Percentiles rank a stretch among this genome's conserved stretches.
phyloP scores from a whole-genome alignment of 2,888 invertebrate species.

The Gymnoscelis rufifasciata region DNA sequence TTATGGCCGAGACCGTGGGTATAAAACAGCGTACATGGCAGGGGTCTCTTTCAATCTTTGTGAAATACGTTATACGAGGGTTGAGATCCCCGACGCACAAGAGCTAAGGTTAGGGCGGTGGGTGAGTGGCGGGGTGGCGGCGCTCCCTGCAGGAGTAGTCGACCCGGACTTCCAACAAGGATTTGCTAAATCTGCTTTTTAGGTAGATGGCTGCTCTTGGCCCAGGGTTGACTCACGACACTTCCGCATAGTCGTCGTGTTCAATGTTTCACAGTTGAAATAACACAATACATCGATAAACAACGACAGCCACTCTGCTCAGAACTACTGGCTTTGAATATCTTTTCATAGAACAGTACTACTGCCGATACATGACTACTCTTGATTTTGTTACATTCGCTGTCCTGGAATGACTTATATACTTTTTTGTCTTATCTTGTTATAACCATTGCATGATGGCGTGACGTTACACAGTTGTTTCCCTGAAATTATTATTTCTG shows the following conservation, averaged over 20 bases:
- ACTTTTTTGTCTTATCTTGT: too few species aligned
- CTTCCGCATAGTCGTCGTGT: too few species aligned
- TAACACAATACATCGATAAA: neutral
- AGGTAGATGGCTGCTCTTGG: conserved; percentile 17
- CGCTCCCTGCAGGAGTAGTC: conserved; percentile 69
- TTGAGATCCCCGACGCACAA: conserved; percentile 72
- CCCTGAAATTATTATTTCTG: too few species aligned
- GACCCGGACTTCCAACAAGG: conserved; percentile 71
- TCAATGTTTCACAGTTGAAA: neutral
- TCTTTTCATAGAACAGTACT: neutral
- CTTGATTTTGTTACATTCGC: too few species aligned
- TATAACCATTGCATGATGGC: too few species aligned
- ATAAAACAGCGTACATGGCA: conserved; percentile 36
- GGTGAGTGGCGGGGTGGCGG: conserved; percentile 56
- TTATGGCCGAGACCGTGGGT: conserved; percentile 38
- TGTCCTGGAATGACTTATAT: too few species aligned
- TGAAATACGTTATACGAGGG: conserved; percentile 44
- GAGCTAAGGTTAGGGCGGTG: conserved; percentile 72
- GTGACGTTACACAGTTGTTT: too few species aligned
- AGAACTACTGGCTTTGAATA: neutral
- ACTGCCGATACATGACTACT: neutral
- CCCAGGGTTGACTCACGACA: conserved; percentile 41
- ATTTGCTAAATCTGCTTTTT: conserved; percentile 75
- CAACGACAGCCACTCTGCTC: neutral
- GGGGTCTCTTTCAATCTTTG: conserved; percentile 52